These are phyloP conservation scores for Vanessa cardui DNA, from an alignment of 2,888 invertebrate species.

Conservation along the genomic window DNA sequence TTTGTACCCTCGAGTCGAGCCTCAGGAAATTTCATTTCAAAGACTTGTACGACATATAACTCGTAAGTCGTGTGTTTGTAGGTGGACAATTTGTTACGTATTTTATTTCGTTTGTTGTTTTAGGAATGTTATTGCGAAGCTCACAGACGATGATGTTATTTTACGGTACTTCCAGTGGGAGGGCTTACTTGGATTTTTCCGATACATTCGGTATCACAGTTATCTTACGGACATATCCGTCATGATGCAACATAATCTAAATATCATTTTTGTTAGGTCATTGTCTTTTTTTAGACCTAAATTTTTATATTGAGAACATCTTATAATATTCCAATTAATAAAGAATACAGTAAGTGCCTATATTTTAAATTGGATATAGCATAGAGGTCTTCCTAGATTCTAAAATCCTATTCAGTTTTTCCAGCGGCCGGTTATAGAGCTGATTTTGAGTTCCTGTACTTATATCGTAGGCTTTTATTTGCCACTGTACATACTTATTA, in stretches of 20 bases:
- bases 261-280: not conserved
- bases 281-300: conserved; percentile 9
- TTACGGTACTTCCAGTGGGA: conserved; percentile 31
- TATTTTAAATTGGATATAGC: too few relatives aligned
- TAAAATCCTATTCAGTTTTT: too few relatives aligned
- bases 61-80: not conserved
- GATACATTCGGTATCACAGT: conserved; percentile 19
- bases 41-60: too few relatives aligned
- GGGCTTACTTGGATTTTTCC: conserved; percentile 22
- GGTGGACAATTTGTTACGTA: not conserved
- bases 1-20: too few relatives aligned
- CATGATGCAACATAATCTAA: not conserved
- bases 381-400: too few relatives aligned
- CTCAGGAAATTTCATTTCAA: too few relatives aligned
- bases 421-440: too few relatives aligned
- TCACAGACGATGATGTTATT: conserved; percentile 19
- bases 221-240: conserved; percentile 10
- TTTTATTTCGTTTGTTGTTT: conserved; percentile 4
- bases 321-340: not conserved
- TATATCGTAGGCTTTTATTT: too few relatives aligned
- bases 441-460: too few relatives aligned
- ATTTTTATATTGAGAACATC: not conserved
- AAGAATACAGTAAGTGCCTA: too few relatives aligned
- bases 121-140: not conserved
- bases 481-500: too few relatives aligned